Conservation (phyloP, 2,797 vertebrate genomes). For the Nannoperca obscura region DNA sequence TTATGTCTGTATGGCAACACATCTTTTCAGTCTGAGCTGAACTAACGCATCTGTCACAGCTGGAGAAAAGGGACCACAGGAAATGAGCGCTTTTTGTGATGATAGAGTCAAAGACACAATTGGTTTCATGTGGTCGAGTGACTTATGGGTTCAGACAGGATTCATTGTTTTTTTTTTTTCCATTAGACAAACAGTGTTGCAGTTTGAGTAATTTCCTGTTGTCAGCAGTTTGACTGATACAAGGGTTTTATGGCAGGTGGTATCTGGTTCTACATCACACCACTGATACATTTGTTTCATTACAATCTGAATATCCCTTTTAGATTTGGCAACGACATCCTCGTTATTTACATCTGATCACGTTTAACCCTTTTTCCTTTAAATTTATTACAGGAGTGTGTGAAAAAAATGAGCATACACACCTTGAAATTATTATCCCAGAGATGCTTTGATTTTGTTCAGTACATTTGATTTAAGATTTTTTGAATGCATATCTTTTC, state of each 20-base stretch:
- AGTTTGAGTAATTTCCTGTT: slow-evolving; percentile 40
- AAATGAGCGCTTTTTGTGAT: slow-evolving; percentile 14
- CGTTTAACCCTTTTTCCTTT: not conserved
- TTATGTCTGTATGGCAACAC: not conserved
- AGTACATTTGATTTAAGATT: too few species aligned
- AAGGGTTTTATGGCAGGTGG: not conserved
- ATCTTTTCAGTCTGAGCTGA: slow-evolving; percentile 18
- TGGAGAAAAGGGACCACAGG: slow-evolving; percentile 7
- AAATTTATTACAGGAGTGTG: not conserved
- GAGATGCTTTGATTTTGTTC: not conserved
- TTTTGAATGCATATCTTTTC: not conserved
- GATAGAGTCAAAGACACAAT: not conserved
- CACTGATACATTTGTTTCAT: slow-evolving; percentile 4
- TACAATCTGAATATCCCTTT: slow-evolving; percentile 5
- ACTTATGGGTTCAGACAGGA: slow-evolving; percentile 18
- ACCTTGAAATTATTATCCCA: not conserved
- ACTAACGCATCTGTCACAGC: slow-evolving; percentile 18
- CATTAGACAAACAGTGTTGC: not conserved
- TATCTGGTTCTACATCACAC: not conserved
- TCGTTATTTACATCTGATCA: not conserved
- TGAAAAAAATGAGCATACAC: not conserved
- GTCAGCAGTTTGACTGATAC: not conserved
- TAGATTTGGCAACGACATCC: not conserved
- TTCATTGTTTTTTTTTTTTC: slow-evolving; percentile 35
- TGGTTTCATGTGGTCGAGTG: not conserved